These are phyloP conservation scores for Myripristis murdjan DNA, from an alignment of 2,797 vertebrate species.

Conservation along the genomic window DNA sequence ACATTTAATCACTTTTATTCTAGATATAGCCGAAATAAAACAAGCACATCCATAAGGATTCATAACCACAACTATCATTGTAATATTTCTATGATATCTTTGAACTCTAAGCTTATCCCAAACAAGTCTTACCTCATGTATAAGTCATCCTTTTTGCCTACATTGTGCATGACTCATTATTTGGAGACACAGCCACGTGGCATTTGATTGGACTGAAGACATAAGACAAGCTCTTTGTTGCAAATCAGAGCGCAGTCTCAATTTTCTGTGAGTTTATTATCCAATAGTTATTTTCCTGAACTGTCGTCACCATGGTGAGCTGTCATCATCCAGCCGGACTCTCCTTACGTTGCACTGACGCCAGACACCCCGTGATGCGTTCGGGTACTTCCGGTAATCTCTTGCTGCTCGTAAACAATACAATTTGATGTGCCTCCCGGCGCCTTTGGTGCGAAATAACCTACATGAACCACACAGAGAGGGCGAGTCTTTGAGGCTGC, in stretches of 20 bases:
- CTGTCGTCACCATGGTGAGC: slow-evolving; percentile 76
- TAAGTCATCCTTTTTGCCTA: no score
- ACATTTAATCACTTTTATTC: not conserved
- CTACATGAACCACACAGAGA: no score
- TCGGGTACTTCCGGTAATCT: slow-evolving; percentile 14
- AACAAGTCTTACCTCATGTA: no score
- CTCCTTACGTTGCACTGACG: slow-evolving; percentile 84
- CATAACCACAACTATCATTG: no score
- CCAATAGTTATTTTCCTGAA: slow-evolving; percentile 68
- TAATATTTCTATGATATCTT: no score
- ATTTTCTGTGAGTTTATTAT: slow-evolving; percentile 21
- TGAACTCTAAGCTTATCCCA: no score
- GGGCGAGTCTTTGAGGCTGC: no score
- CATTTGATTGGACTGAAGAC: not conserved
- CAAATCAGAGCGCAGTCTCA: slow-evolving; percentile 40
- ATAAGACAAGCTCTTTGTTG: not conserved
- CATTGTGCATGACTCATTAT: no score
- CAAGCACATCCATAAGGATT: not conserved
- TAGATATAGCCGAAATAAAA: not conserved
- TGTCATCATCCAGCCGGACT: slow-evolving; percentile 73
- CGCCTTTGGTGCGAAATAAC: no score
- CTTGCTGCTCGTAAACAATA: not conserved
- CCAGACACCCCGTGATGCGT: slow-evolving; percentile 62
- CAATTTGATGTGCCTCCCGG: not conserved
- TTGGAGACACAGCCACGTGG: not conserved